A percentile compares a stretch with the other conserved stretches of the same genome.
Conservation (phyloP, 2,797 vertebrate species). For the Lacerta viridis region DNA sequence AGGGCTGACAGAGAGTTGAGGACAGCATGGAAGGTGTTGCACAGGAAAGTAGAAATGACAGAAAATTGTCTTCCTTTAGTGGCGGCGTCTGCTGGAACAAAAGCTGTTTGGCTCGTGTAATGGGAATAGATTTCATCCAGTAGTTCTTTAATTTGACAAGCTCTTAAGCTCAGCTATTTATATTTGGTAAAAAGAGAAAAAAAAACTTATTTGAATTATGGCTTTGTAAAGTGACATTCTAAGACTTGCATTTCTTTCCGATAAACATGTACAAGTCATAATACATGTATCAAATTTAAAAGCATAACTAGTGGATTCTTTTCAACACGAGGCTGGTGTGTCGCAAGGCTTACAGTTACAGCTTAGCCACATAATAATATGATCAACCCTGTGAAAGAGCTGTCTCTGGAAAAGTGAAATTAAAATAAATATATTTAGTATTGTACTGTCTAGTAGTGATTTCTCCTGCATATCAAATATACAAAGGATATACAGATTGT, state of each 20-base stretch:
- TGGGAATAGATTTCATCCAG: background rate
- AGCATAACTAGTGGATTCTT: background rate
- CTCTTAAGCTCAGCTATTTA: background rate
- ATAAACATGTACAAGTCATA: background rate
- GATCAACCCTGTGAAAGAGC: conserved; percentile 7
- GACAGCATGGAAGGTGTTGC: background rate
- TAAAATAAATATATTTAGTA: background rate
- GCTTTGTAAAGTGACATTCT: background rate
- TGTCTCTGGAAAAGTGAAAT: background rate
- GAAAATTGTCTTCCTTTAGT: background rate
- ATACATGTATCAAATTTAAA: background rate
- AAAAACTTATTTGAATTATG: background rate
- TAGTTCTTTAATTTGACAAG: background rate
- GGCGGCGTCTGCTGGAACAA: background rate
- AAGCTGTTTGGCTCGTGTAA: background rate
- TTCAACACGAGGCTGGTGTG: background rate
- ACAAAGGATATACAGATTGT: background rate
- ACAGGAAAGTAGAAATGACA: no score
- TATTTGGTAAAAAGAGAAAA: background rate
- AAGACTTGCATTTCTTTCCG: background rate
- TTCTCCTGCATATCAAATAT: background rate
- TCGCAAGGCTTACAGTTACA: background rate
- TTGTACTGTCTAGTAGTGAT: background rate
- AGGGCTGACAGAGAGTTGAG: background rate
- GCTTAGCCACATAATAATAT: background rate